Base-by-base conservation (phyloP, 2,797 vertebrate genomes). In the Anabas testudineus region DNA sequence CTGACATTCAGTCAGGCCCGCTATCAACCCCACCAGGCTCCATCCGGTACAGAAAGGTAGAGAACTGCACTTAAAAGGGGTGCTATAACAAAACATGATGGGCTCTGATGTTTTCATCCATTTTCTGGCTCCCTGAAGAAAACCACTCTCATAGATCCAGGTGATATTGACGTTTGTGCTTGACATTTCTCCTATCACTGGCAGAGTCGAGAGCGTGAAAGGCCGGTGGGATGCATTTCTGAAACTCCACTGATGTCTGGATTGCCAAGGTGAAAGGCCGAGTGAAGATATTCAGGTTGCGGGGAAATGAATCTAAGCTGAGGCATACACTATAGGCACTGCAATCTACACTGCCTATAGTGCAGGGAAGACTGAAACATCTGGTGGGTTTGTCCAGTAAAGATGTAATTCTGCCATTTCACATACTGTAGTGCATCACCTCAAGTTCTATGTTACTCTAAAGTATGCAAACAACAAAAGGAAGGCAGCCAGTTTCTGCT, bases 111-210 rank as follows among this genome's bases (percentile, higher is more conserved):
- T 82, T 81, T 90, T 79, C 72, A 80, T 80, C 80, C 67, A 83
- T 85, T 87, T 84, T 77, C 63, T 43, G 53, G 65, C 52, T 75
- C 66, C 67, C 74, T 45, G 57, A 87, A 80, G 76, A 87, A 84
- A 80, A 81, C 46, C 76, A 70, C 71, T 86, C 68, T 87, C 73
- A 19, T 60, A 73, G 67, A 86, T 16, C 12, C 67, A 54, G 85
- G 78, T 80, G 76, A 88, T 89, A 86, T 83, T 79, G 81, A 88
- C 62, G 32, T 66, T 42, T 39, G 56, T 28, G 56, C 77, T 79
- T 79, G 84, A 87, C 82, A 87, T 82, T 87, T 91, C 72, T 83
- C 59, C 80, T 52, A 76, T 86, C 82, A 55, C 67, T 30, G 67
- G 61, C 67, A 43, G 57, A 85, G 74, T 87, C 78, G 74, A 86